Percentiles rank a stretch among this genome's conserved stretches.
phyloP scores from a whole-genome alignment of 2,797 vertebrate genomes.

The Sciurus vulgaris region DNA sequence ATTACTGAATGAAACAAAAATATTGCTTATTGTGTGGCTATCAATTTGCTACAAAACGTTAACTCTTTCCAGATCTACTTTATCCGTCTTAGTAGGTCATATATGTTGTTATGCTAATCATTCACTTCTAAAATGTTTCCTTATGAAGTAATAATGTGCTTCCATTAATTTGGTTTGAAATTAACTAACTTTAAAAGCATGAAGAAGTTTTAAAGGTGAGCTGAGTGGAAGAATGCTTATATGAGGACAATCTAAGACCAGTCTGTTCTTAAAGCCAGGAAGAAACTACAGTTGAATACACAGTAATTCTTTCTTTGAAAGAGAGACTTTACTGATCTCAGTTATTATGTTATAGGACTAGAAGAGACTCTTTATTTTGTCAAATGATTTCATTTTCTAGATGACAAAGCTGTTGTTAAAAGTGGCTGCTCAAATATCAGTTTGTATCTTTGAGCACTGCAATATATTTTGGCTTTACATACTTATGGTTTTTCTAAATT shows the following conservation, averaged over 20 bases:
- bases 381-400: slow-evolving; percentile 46
- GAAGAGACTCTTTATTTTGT: background rate
- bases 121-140: background rate
- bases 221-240: background rate
- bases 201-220: background rate
- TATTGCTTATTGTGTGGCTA: background rate
- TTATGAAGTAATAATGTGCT: background rate
- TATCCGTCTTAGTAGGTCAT: background rate
- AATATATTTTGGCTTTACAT: background rate
- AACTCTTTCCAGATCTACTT: background rate
- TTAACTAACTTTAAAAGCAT: background rate
- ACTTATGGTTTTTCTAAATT: background rate
- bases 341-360: background rate
- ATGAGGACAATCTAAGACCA: background rate
- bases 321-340: background rate
- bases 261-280: background rate
- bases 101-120: background rate
- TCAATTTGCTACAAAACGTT: background rate
- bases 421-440: background rate
- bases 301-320: background rate
- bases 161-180: background rate
- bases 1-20: background rate
- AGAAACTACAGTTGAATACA: background rate
- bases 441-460: background rate
- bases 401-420: background rate